These are phyloP conservation scores for Andrena minutula DNA, from an alignment of 2,888 invertebrate species.

Conservation along the genomic window DNA sequence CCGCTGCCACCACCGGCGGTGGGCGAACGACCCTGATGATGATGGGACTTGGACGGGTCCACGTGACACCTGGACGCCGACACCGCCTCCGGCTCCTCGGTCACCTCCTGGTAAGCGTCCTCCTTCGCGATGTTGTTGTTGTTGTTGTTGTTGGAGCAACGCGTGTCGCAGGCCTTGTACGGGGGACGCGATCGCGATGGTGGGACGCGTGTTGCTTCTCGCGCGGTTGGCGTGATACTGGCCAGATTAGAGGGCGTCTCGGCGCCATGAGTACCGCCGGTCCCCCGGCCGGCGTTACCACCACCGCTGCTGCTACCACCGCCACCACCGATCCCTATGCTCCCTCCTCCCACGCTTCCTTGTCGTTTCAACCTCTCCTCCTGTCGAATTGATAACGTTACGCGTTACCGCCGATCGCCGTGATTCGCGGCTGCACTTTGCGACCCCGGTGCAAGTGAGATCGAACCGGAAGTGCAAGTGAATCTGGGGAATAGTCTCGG, in stretches of 20 bases:
- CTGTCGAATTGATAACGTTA: slow-evolving; percentile 68
- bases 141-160: slow-evolving; percentile 38
- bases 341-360: slow-evolving; percentile 76
- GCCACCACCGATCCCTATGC: slow-evolving; percentile 64
- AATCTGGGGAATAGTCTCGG: not conserved
- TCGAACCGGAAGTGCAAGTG: not conserved
- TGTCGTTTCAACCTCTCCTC: slow-evolving; percentile 77
- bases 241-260: slow-evolving; percentile 82
- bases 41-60: slow-evolving; percentile 54
- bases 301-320: slow-evolving; percentile 68
- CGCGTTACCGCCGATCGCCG: slow-evolving; percentile 40
- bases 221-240: slow-evolving; percentile 84
- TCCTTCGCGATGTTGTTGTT: slow-evolving; percentile 65
- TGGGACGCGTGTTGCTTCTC: slow-evolving; percentile 79
- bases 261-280: slow-evolving; percentile 75
- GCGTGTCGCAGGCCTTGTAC: slow-evolving; percentile 72
- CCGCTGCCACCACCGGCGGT: slow-evolving; percentile 34
- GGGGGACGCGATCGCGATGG: slow-evolving; percentile 74
- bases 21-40: slow-evolving; percentile 48
- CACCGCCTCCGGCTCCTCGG: slow-evolving; percentile 58
- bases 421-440: slow-evolving; percentile 5
- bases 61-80: slow-evolving; percentile 48
- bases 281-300: slow-evolving; percentile 75
- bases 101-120: slow-evolving; percentile 50
- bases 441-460: not conserved